Conservation (phyloP, 2,797 vertebrate genomes). For the Rhinogobio ventralis region DNA sequence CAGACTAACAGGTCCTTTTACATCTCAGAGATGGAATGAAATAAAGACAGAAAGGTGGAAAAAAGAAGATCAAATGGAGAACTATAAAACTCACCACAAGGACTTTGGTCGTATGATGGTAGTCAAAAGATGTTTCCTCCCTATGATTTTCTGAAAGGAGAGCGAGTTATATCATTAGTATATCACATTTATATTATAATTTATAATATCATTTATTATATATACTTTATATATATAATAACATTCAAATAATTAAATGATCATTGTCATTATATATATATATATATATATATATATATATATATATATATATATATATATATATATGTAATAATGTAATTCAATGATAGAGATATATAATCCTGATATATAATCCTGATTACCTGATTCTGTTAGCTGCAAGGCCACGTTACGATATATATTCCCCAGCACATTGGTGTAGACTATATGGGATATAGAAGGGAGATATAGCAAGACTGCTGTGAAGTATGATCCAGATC, state of each 20-base stretch:
- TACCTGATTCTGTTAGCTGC: constrained; percentile 80
- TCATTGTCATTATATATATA: too few species aligned
- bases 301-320: too few species aligned
- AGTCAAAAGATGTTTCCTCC: constrained; percentile 80
- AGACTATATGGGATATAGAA: constrained; percentile 80
- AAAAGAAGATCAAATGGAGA: neutral
- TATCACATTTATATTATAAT: neutral
- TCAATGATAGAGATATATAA: neutral
- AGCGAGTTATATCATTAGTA: neutral
- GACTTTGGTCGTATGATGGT: constrained; percentile 82
- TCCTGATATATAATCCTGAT: constrained; percentile 47
- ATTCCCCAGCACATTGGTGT: constrained; percentile 77
- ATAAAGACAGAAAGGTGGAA: neutral
- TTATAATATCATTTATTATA: neutral
- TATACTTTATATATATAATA: too few species aligned
- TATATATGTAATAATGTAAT: too few species aligned
- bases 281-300: too few species aligned
- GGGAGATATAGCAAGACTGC: constrained; percentile 74
- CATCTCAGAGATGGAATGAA: neutral
- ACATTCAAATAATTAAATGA: too few species aligned
- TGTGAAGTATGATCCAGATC: constrained; percentile 71
- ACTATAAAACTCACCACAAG: constrained; percentile 76
- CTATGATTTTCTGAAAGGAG: constrained; percentile 81
- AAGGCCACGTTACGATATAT: constrained; percentile 75
- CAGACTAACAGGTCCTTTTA: neutral